phyloP scores from a whole-genome alignment of 1,140 invertebrate species.

The Maconellicoccus hirsutus region DNA sequence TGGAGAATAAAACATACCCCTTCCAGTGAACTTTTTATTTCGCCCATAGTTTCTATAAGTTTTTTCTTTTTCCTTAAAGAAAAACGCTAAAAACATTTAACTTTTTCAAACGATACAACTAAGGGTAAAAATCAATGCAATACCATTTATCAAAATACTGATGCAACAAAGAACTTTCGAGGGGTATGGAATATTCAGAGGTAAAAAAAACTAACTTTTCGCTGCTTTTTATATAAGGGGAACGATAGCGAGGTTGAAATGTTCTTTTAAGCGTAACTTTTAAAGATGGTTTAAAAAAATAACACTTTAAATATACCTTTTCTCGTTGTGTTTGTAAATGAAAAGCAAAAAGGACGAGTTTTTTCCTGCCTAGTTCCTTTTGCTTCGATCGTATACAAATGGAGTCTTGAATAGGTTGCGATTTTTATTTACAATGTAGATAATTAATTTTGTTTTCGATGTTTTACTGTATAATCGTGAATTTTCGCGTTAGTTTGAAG shows the following conservation, averaged over 20 bases:
- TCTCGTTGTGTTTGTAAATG: not conserved
- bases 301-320: conserved; percentile 17
- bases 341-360: not conserved
- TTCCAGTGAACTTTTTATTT: not conserved
- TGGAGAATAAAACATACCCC: not conserved
- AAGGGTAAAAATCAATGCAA: conserved; percentile 20
- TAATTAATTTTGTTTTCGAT: too few relatives aligned
- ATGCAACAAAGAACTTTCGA: conserved; percentile 21
- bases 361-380: not conserved
- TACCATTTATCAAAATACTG: conserved; percentile 21
- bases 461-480: too few relatives aligned
- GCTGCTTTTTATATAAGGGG: conserved; percentile 13
- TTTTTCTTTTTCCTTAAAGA: conserved; percentile 1
- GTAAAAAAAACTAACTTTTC: conserved; percentile 14
- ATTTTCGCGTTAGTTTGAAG: too few relatives aligned
- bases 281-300: conserved; percentile 7
- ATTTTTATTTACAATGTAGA: too few relatives aligned
- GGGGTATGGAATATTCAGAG: conserved; percentile 16
- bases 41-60: not conserved
- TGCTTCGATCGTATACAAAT: too few relatives aligned
- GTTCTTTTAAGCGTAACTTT: conserved; percentile 5
- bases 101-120: not conserved
- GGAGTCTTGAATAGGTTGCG: too few relatives aligned
- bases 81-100: conserved; percentile 21
- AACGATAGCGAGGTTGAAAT: conserved; percentile 11